phyloP scores from a whole-genome alignment of 2,113 vertebrate genomes.

The Actenoides lindsayi region DNA sequence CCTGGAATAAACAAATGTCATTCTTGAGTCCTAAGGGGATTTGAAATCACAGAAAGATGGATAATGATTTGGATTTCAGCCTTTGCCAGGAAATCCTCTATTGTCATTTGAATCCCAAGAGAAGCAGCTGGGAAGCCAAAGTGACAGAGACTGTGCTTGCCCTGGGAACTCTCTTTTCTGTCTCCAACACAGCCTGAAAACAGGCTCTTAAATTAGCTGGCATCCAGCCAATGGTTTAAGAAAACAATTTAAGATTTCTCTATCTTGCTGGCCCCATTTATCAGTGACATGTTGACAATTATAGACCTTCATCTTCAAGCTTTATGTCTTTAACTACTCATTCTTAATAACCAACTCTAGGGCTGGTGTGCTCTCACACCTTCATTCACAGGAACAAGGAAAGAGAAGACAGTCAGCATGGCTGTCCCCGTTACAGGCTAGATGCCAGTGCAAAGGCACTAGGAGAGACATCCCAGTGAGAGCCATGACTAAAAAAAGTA shows the following conservation, averaged over 20 bases:
- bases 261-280: background rate
- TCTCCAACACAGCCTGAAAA: background rate
- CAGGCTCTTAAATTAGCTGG: background rate
- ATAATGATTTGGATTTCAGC: background rate
- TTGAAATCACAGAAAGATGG: background rate
- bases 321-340: background rate
- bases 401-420: background rate
- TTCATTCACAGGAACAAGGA: rapidly evolving
- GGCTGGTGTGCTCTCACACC: background rate
- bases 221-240: background rate
- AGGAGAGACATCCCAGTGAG: background rate
- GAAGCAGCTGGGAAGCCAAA: background rate
- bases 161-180: background rate
- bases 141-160: background rate
- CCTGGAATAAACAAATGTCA: background rate
- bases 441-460: background rate
- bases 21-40: background rate
- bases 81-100: background rate
- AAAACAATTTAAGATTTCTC: background rate
- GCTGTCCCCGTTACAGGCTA: rapidly evolving
- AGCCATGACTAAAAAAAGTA: background rate
- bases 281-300: background rate
- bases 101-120: background rate
- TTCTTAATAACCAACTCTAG: background rate
- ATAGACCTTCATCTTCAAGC: background rate